Percentiles rank a stretch among this genome's conserved stretches.
These are phyloP conservation scores for Cyclophora punctaria DNA, from an alignment of 2,888 invertebrate species.

Conservation along the genomic window DNA sequence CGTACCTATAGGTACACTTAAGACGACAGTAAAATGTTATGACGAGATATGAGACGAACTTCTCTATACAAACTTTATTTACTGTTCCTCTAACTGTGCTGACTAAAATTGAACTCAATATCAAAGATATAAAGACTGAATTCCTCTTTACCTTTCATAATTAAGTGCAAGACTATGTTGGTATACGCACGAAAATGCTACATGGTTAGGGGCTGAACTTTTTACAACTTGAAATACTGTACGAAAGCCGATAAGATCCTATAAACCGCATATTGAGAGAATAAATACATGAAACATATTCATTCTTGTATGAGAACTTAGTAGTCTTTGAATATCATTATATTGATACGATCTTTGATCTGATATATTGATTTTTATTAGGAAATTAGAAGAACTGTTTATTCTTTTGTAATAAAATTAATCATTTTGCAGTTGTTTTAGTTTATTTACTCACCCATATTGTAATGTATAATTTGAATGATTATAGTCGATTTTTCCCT, in stretches of 20 bases:
- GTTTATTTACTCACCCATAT: too few species aligned
- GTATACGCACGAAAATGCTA: conserved; percentile 46
- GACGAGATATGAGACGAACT: conserved; percentile 59
- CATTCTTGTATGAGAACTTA: not conserved
- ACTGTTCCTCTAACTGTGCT: conserved; percentile 8
- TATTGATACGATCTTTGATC: too few species aligned
- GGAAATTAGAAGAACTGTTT: too few species aligned
- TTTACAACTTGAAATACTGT: conserved; percentile 61
- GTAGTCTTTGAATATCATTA: not conserved
- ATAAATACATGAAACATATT: conserved; percentile 27
- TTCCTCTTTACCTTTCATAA: conserved; percentile 1
- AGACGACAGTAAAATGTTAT: conserved; percentile 63
- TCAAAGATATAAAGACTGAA: conserved; percentile 9
- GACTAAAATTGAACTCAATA: conserved; percentile 22
- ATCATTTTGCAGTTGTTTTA: too few species aligned
- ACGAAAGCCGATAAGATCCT: conserved; percentile 58
- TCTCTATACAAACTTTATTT: conserved; percentile 28
- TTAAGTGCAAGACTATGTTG: conserved; percentile 21
- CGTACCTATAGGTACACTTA: conserved; percentile 35
- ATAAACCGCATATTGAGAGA: conserved; percentile 47
- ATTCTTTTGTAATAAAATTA: too few species aligned
- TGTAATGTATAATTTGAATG: too few species aligned
- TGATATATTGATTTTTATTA: too few species aligned
- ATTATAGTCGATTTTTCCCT: too few species aligned
- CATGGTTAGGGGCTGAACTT: conserved; percentile 56